Conservation (phyloP, 2,797 vertebrate species). For the Eulemur mongoz region DNA sequence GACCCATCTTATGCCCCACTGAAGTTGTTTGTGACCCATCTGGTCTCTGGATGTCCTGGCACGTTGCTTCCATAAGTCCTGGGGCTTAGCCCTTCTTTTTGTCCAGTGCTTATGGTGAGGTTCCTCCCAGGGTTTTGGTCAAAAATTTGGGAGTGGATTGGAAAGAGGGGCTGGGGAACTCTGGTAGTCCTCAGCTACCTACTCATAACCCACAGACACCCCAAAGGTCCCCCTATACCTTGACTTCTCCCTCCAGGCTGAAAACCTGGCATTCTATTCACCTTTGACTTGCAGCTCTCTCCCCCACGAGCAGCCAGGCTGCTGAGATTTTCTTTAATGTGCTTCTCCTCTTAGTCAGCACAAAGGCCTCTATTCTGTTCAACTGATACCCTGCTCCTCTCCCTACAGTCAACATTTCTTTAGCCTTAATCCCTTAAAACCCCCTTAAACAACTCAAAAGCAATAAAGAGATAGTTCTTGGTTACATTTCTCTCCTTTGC, state of each 20-base stretch:
- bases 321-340: conserved; percentile 47
- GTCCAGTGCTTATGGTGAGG: background rate
- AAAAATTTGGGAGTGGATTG: background rate
- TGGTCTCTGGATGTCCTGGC: background rate
- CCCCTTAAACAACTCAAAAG: conserved; percentile 76
- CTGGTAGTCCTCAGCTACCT: background rate
- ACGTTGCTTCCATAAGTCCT: background rate
- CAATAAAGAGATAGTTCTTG: conserved; percentile 69
- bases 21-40: background rate
- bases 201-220: background rate
- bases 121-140: background rate
- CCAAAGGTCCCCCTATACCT: background rate
- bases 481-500: conserved; percentile 69
- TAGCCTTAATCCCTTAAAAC: conserved; percentile 77
- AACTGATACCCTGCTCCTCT: conserved; percentile 61
- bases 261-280: background rate
- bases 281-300: background rate
- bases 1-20: background rate
- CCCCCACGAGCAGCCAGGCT: background rate
- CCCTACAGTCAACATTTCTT: conserved; percentile 73
- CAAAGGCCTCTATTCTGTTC: conserved; percentile 61
- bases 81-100: background rate
- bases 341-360: conserved; percentile 65
- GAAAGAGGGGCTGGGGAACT: background rate
- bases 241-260: background rate